These are phyloP conservation scores for Chymomyza procnemis DNA, from an alignment of 2,888 invertebrate genomes.

Conservation along the genomic window DNA sequence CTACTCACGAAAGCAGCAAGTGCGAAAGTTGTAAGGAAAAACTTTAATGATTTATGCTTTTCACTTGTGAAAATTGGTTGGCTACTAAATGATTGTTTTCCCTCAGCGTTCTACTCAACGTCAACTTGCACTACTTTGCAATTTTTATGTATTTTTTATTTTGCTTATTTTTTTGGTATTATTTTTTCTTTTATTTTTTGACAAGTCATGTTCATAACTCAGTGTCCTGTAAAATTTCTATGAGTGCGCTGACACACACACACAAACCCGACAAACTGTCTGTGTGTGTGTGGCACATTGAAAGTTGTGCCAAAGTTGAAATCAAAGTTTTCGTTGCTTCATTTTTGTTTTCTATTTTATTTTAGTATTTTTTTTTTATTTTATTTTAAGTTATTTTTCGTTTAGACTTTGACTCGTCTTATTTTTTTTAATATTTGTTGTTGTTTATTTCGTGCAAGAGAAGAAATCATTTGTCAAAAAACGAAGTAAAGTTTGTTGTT, in stretches of 20 bases:
- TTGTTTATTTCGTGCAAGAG: conserved; percentile 50
- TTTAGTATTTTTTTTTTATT: conserved; percentile 15
- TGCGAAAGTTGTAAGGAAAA: conserved; percentile 25
- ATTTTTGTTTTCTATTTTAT: conserved; percentile 39
- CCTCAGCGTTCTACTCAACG: conserved; percentile 7
- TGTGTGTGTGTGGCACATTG: background rate
- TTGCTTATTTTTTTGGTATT: conserved; percentile 58
- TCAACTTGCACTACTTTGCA: conserved; percentile 16
- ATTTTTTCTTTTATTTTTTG: conserved; percentile 68
- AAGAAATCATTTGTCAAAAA: conserved; percentile 71
- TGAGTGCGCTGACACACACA: conserved; percentile 28
- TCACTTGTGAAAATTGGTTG: conserved; percentile 38
- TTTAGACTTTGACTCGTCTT: conserved; percentile 5
- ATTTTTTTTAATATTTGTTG: conserved; percentile 34
- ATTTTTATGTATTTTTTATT: conserved; percentile 3
- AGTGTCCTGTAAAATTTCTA: conserved; percentile 64
- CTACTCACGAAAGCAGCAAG: conserved; percentile 6
- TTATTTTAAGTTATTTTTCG: conserved; percentile 14
- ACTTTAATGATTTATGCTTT: conserved; percentile 69
- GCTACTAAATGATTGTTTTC: conserved; percentile 66
- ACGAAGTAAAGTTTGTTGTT: conserved; percentile 63
- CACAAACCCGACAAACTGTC: conserved; percentile 11
- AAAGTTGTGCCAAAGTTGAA: conserved; percentile 56
- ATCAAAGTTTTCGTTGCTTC: conserved; percentile 58
- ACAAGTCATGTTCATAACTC: conserved; percentile 73